phyloP scores from a whole-genome alignment of 2,888 invertebrate species.

The Lasioglossum morio region DNA sequence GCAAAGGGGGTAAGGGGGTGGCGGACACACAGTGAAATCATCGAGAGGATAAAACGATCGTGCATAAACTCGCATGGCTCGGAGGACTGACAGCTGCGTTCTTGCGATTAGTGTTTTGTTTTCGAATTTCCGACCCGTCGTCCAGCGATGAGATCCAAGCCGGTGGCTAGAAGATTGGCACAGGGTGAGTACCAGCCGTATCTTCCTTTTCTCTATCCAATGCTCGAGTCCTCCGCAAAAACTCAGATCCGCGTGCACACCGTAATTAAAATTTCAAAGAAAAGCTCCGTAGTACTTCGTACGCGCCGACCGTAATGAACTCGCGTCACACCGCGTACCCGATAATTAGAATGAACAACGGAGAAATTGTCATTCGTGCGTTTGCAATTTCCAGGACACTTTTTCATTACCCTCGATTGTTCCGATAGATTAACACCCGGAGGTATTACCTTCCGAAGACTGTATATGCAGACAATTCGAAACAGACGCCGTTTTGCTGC shows the following conservation, averaged over 20 bases:
- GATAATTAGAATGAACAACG: not conserved
- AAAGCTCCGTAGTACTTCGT: not conserved
- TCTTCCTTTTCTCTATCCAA: not conserved
- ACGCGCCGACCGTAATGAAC: not conserved
- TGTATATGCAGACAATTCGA: slow-evolving; percentile 28
- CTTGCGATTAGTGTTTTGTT: slow-evolving; percentile 79
- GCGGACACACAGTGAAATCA: slow-evolving; percentile 46
- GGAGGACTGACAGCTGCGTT: slow-evolving; percentile 75
- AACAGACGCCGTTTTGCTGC: slow-evolving; percentile 25
- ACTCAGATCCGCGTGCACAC: not conserved
- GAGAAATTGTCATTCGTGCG: not conserved
- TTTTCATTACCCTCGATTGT: not conserved
- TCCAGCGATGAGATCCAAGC: slow-evolving; percentile 89
- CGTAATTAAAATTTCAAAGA: slow-evolving; percentile 12
- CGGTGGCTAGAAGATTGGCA: slow-evolving; percentile 89
- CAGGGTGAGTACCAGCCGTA: slow-evolving; percentile 86
- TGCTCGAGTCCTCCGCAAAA: not conserved
- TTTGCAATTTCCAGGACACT: not conserved
- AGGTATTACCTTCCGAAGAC: not conserved
- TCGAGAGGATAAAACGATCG: slow-evolving; percentile 64
- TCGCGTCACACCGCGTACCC: not conserved
- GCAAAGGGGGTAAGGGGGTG: slow-evolving; percentile 17
- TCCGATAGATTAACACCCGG: not conserved
- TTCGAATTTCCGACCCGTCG: slow-evolving; percentile 73
- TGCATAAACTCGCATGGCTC: slow-evolving; percentile 80